Percentiles rank a stretch among this genome's conserved stretches.
phyloP scores from a whole-genome alignment of 2,113 vertebrate species.

The Epinephelus lanceolatus region DNA sequence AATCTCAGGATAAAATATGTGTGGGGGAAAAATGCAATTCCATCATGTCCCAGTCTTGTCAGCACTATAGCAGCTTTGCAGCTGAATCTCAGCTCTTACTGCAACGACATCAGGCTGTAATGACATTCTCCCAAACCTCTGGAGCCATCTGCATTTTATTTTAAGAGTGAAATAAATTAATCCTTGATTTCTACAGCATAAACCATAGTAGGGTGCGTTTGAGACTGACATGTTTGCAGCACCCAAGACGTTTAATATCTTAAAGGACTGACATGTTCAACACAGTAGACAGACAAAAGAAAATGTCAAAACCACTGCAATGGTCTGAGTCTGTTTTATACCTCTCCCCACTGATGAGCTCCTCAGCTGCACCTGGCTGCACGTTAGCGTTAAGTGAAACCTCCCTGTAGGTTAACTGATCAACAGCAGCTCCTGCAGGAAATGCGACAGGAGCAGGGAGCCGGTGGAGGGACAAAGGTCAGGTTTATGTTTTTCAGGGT shows the following conservation, averaged over 20 bases:
- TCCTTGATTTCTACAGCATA: background rate
- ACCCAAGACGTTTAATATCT: background rate
- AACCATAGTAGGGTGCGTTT: background rate
- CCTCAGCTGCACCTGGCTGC: slow-evolving; percentile 20
- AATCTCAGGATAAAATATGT: background rate
- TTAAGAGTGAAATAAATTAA: background rate
- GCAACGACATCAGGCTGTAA: background rate
- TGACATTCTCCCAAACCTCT: background rate
- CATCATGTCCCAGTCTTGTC: background rate
- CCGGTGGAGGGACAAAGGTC: background rate
- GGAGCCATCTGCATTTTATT: background rate
- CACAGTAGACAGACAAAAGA: background rate
- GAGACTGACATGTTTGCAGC: background rate
- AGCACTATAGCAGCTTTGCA: background rate
- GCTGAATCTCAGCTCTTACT: background rate
- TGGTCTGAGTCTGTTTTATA: background rate
- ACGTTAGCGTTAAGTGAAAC: slow-evolving; percentile 8
- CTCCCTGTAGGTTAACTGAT: slow-evolving; percentile 8
- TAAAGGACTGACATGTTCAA: background rate
- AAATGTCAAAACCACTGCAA: background rate
- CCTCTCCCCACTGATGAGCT: background rate
- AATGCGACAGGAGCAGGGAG: background rate
- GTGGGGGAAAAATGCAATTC: background rate
- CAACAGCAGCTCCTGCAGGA: background rate
- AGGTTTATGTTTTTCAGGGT: background rate